Evolutionary conservation across 2,113 vertebrate genomes (phyloP).

Genomic region (Hemibagrus wyckioides): DNA sequence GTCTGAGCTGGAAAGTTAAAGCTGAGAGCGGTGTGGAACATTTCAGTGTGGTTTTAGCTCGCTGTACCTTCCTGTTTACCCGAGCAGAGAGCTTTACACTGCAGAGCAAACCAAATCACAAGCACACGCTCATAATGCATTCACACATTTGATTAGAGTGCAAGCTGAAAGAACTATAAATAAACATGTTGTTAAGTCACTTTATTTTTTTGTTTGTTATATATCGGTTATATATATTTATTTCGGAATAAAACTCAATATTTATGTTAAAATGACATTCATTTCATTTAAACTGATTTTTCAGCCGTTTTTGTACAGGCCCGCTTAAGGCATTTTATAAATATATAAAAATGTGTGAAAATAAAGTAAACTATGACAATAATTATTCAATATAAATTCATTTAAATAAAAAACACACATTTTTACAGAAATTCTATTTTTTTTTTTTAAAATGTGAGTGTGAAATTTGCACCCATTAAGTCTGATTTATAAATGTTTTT

Average conservation of each 20-base stretch:
- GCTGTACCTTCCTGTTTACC: slow-evolving; percentile 16
- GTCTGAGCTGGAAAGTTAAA: neutral
- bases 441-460: neutral
- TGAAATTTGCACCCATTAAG: neutral
- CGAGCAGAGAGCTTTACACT: neutral
- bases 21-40: neutral
- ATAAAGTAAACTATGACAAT: neutral
- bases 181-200: neutral
- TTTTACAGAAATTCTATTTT: neutral
- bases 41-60: neutral
- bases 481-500: neutral
- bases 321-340: neutral
- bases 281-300: no score
- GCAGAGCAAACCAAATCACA: neutral
- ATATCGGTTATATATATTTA: no score
- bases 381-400: neutral
- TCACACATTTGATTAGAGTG: neutral
- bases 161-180: neutral
- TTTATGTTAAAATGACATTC: neutral
- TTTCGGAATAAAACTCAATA: no score
- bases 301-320: neutral
- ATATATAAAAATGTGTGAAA: neutral
- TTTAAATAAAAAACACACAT: neutral
- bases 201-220: neutral
- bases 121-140: neutral